Percentiles rank a stretch among this genome's conserved stretches.
phyloP scores from a whole-genome alignment of 2,888 invertebrate genomes.

The Coremacera marginata region DNA sequence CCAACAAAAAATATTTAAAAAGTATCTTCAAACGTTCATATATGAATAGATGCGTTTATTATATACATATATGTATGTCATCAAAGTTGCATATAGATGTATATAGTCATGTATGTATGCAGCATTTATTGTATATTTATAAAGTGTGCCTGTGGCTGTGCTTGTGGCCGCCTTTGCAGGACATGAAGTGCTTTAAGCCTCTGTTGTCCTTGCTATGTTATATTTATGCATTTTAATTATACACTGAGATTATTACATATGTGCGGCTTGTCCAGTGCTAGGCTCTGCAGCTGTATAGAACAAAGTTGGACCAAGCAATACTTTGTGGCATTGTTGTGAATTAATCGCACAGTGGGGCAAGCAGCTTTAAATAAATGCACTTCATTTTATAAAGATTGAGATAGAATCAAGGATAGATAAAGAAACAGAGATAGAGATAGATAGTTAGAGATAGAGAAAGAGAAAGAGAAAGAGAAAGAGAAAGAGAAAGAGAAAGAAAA shows the following conservation, averaged over 20 bases:
- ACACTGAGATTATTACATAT: constrained; percentile 19
- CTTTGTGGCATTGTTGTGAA: neutral
- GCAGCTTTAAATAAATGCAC: too few species aligned
- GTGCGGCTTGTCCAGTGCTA: constrained; percentile 2
- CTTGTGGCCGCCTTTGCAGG: neutral
- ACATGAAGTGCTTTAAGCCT: neutral
- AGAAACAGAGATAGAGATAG: too few species aligned
- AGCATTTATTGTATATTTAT: too few species aligned
- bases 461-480: too few species aligned
- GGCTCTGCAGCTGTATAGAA: neutral
- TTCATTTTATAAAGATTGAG: too few species aligned
- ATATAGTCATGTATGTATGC: too few species aligned
- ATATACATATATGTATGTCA: neutral
- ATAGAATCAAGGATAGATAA: too few species aligned
- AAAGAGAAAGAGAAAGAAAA: too few species aligned
- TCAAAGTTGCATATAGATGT: neutral
- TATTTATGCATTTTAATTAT: constrained; percentile 31
- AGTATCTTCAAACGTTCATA: neutral
- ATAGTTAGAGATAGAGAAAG: too few species aligned
- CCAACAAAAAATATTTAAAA: neutral
- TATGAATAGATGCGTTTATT: neutral
- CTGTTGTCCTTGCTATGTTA: constrained; percentile 2
- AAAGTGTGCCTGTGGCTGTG: too few species aligned
- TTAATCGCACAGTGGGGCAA: too few species aligned
- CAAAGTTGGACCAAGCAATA: neutral